Percentiles rank a stretch among this genome's conserved stretches.
These are phyloP conservation scores for Urocyon cinereoargenteus DNA, from an alignment of 2,797 vertebrate genomes.

Conservation along the genomic window DNA sequence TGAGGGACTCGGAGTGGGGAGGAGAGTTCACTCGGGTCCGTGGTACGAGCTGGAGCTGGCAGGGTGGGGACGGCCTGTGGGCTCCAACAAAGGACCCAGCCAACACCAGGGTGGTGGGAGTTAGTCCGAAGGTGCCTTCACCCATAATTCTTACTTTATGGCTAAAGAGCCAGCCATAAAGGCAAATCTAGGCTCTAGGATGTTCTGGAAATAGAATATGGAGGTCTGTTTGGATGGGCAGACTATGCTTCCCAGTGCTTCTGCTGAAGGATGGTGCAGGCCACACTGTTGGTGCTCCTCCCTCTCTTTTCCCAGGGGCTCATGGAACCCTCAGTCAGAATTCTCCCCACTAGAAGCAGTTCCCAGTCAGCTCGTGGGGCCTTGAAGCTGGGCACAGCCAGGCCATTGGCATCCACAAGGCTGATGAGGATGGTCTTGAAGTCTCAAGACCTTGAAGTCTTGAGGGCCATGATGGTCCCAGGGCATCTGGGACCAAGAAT, in stretches of 20 bases:
- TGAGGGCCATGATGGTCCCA: neutral
- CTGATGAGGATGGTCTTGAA: neutral
- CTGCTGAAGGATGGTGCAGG: neutral
- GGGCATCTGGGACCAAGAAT: neutral
- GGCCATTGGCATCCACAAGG: fast-evolving
- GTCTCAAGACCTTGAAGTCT: neutral
- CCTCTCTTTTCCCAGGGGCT: neutral
- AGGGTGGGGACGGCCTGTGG: fast-evolving
- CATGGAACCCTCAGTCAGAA: neutral
- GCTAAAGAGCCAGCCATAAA: neutral
- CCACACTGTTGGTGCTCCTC: neutral
- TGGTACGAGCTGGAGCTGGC: neutral
- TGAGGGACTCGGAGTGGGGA: neutral
- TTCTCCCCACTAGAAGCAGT: neutral
- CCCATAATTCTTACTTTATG: neutral
- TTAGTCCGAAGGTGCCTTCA: neutral
- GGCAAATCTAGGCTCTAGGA: neutral
- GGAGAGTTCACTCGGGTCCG: fast-evolving
- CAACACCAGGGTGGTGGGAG: neutral
- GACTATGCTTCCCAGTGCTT: neutral
- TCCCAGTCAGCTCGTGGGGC: neutral
- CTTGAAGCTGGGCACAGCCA: neutral
- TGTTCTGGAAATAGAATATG: fast-evolving
- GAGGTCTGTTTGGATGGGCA: neutral
- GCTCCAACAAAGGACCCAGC: neutral